A percentile compares a stretch with the other conserved stretches of the same genome.
phyloP scores from a whole-genome alignment of 1,140 invertebrate species.

The Cherax destructor region DNA sequence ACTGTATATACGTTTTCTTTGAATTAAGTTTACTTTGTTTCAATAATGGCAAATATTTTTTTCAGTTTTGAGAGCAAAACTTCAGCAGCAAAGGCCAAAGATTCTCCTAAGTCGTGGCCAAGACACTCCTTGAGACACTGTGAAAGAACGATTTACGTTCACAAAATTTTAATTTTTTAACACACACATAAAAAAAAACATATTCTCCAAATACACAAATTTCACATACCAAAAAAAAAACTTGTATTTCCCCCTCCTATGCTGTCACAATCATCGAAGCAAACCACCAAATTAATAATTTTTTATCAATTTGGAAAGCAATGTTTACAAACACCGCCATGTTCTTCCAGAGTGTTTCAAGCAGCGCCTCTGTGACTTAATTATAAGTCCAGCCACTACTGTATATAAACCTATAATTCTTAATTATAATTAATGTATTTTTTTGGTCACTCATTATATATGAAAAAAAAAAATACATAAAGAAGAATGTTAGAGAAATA shows the following conservation, averaged over 20 bases:
- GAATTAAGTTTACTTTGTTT: neutral
- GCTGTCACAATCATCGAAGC: neutral
- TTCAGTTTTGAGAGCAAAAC: neutral
- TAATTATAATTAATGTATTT: too few species aligned
- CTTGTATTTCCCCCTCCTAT: neutral
- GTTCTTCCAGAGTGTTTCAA: too few species aligned
- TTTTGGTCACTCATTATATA: too few species aligned
- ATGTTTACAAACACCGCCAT: too few species aligned
- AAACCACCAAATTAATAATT: too few species aligned
- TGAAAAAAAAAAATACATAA: too few species aligned
- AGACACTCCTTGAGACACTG: neutral
- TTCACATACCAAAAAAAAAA: neutral
- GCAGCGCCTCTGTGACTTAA: too few species aligned
- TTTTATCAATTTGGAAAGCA: too few species aligned
- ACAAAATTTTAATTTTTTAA: too few species aligned
- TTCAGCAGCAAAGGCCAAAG: constrained; percentile 31
- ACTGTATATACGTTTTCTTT: neutral
- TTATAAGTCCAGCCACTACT: too few species aligned
- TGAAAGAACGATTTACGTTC: neutral
- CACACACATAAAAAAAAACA: neutral
- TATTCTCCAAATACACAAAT: neutral
- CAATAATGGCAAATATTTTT: neutral
- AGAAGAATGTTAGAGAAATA: too few species aligned
- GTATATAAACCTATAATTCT: too few species aligned
- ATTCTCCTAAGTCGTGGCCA: constrained; percentile 23